phyloP scores from a whole-genome alignment of 2,888 invertebrate genomes.

The Maniola hyperantus region DNA sequence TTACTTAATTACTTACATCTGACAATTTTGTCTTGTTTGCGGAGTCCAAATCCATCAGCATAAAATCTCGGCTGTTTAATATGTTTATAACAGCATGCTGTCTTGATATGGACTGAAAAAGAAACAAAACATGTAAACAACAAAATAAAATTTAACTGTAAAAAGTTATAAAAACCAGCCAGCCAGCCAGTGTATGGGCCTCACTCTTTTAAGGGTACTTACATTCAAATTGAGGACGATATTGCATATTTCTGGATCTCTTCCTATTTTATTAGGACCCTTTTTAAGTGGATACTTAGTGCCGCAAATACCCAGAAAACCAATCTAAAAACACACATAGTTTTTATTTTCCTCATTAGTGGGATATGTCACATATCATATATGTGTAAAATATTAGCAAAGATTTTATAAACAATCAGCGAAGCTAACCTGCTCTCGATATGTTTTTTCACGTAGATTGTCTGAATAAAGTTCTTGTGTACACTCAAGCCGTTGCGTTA shows the following conservation, averaged over 20 bases:
- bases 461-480: slow-evolving; percentile 60
- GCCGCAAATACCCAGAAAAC: slow-evolving; percentile 71
- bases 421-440: slow-evolving; percentile 61
- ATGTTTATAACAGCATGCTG: slow-evolving; percentile 77
- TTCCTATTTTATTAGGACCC: slow-evolving; percentile 73
- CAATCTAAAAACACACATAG: slow-evolving; percentile 59
- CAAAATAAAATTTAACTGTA: not conserved
- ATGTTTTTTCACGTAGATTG: slow-evolving; percentile 47
- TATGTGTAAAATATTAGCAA: not conserved
- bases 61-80: slow-evolving; percentile 57
- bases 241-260: slow-evolving; percentile 67
- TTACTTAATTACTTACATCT: slow-evolving; percentile 57
- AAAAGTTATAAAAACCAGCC: too few species aligned
- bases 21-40: slow-evolving; percentile 70
- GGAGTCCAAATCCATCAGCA: slow-evolving; percentile 74
- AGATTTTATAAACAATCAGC: slow-evolving; percentile 5
- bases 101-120: slow-evolving; percentile 70
- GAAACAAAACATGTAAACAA: slow-evolving; percentile 25
- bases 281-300: slow-evolving; percentile 62
- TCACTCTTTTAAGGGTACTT: slow-evolving; percentile 47
- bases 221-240: slow-evolving; percentile 69
- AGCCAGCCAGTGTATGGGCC: too few species aligned
- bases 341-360: not conserved
- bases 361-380: too few species aligned
- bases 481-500: slow-evolving; percentile 67